A percentile compares a stretch with the other conserved stretches of the same genome.
These are phyloP conservation scores for Corythornis leucogaster DNA, from an alignment of 2,797 vertebrate species.

Conservation along the genomic window DNA sequence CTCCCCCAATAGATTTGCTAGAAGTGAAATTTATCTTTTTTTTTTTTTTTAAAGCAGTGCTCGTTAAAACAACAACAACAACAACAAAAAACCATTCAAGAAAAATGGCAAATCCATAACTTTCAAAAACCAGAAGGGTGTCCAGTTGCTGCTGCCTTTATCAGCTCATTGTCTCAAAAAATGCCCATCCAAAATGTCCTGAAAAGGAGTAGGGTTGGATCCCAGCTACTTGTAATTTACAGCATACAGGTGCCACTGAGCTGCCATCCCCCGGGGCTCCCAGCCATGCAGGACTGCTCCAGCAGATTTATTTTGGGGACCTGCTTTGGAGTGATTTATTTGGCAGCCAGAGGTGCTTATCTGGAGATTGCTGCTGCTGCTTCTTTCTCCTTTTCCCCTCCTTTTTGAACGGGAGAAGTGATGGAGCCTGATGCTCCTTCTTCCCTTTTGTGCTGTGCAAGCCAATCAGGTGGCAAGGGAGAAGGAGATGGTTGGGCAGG, in stretches of 20 bases:
- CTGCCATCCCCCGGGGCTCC: neutral
- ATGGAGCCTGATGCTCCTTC: neutral
- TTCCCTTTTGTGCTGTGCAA: slow-evolving; percentile 37
- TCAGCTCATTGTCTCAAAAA: neutral
- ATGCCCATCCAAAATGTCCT: neutral
- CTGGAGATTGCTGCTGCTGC: neutral
- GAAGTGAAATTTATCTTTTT: neutral
- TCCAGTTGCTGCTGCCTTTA: neutral
- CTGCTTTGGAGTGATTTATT: neutral
- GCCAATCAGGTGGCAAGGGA: slow-evolving; percentile 31
- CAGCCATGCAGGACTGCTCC: neutral
- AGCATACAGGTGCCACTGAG: neutral
- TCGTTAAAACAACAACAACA: neutral
- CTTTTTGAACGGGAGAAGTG: neutral
- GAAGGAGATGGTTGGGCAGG: neutral
- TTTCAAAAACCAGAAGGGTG: neutral
- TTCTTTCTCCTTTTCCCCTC: neutral
- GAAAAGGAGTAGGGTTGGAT: neutral
- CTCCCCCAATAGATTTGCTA: neutral
- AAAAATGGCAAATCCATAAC: too few species aligned
- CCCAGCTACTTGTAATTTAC: neutral
- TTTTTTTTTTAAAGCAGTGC: neutral
- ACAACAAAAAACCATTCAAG: neutral
- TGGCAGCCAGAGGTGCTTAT: neutral
- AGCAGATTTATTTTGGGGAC: neutral